A percentile compares a stretch with the other conserved stretches of the same genome.
These are phyloP conservation scores for Dolichallabes microphthalmus DNA, from an alignment of 2,113 vertebrate genomes.

Conservation along the genomic window DNA sequence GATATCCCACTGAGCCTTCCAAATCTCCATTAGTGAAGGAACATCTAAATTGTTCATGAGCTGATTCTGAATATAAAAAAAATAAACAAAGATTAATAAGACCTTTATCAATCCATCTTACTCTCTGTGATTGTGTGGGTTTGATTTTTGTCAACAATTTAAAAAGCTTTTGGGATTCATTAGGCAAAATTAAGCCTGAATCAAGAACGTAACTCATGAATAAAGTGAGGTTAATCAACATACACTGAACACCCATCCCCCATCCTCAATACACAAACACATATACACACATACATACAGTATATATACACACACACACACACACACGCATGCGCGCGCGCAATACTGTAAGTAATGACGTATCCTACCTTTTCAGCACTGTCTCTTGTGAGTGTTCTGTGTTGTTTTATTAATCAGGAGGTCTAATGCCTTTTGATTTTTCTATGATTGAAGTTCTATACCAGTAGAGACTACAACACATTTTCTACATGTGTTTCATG, in stretches of 20 bases:
- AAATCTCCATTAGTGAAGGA: slow-evolving; percentile 77
- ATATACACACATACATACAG: slow-evolving; percentile 23
- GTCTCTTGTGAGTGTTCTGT: slow-evolving; percentile 13
- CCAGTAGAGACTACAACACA: neutral
- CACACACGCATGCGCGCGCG: neutral
- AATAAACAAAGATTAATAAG: slow-evolving; percentile 69
- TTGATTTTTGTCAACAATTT: slow-evolving; percentile 53
- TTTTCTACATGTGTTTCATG: neutral
- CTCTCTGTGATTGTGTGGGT: slow-evolving; percentile 58
- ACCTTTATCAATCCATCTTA: slow-evolving; percentile 60
- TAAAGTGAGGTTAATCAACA: slow-evolving; percentile 61
- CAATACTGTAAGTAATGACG: neutral
- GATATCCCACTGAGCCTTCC: slow-evolving; percentile 77
- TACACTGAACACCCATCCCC: slow-evolving; percentile 23
- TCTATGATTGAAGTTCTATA: neutral
- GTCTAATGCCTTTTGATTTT: slow-evolving; percentile 33
- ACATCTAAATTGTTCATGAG: slow-evolving; percentile 79
- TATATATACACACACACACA: slow-evolving; percentile 48
- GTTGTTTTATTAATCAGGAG: slow-evolving; percentile 36
- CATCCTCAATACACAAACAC: slow-evolving; percentile 34
- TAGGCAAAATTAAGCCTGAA: slow-evolving; percentile 21
- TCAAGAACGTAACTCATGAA: slow-evolving; percentile 51
- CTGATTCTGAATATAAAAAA: slow-evolving; percentile 69
- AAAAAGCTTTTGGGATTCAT: slow-evolving; percentile 54
- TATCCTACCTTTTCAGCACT: neutral